Conservation (phyloP, 2,888 invertebrate genomes). For the Mimumesa dahlbomi region DNA sequence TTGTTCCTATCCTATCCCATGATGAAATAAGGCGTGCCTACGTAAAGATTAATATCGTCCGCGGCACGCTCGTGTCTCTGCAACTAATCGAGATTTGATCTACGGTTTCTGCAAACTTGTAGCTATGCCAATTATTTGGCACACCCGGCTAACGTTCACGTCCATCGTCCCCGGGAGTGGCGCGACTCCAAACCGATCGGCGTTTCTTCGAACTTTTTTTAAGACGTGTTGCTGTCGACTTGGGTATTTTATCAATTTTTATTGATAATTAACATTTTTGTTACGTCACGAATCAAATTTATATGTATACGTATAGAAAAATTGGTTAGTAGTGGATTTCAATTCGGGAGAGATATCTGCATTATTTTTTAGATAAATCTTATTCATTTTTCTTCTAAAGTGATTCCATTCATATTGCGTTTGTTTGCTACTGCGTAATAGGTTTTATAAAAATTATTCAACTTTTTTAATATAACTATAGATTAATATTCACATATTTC, state of each 20-base stretch:
- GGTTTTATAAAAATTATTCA: no score
- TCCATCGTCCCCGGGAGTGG: conserved; percentile 17
- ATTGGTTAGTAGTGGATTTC: no score
- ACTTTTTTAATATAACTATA: no score
- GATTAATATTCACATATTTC: no score
- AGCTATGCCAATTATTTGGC: conserved; percentile 55
- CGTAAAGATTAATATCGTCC: conserved; percentile 53
- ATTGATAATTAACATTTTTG: no score
- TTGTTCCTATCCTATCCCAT: conserved; percentile 21
- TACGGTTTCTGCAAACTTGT: conserved; percentile 43
- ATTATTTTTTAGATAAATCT: neutral
- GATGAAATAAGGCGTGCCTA: conserved; percentile 53
- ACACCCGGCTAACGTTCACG: conserved; percentile 43
- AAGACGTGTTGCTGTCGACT: no score
- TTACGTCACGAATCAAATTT: no score
- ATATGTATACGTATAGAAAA: no score
- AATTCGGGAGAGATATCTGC: neutral
- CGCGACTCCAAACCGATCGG: neutral
- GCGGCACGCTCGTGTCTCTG: conserved; percentile 37
- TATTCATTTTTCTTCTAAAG: neutral
- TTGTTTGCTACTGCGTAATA: no score
- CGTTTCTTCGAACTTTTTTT: no score
- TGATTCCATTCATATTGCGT: no score
- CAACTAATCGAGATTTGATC: conserved; percentile 52
- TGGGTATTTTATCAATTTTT: no score